Percentiles rank a stretch among this genome's conserved stretches.
phyloP scores from a whole-genome alignment of 2,797 vertebrate genomes.

The Protonibea diacanthus region DNA sequence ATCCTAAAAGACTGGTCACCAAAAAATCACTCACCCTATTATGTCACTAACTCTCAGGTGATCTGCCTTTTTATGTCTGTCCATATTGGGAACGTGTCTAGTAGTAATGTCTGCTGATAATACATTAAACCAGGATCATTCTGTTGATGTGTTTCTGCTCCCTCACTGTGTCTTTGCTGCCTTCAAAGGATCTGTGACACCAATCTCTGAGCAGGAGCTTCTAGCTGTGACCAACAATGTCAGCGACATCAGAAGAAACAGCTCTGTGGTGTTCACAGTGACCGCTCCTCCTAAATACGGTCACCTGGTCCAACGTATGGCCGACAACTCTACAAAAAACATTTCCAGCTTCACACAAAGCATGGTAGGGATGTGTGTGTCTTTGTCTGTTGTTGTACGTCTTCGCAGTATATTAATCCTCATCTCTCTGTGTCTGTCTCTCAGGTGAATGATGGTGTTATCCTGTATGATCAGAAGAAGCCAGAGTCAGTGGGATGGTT shows the following conservation, averaged over 20 bases:
- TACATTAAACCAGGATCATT: neutral
- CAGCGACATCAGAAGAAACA: slow-evolving; percentile 79
- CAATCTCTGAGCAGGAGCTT: slow-evolving; percentile 85
- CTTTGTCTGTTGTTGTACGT: neutral
- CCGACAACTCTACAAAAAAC: slow-evolving; percentile 81
- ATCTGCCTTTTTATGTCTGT: neutral
- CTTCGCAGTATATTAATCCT: neutral
- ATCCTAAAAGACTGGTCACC: neutral
- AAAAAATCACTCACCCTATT: neutral
- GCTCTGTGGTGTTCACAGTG: slow-evolving; percentile 84
- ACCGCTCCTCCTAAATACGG: slow-evolving; percentile 86
- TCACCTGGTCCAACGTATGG: slow-evolving; percentile 79
- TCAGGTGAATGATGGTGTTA: slow-evolving; percentile 86
- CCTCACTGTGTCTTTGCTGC: slow-evolving; percentile 7
- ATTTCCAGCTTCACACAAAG: slow-evolving; percentile 88
- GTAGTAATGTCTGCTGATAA: neutral
- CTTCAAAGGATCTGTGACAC: slow-evolving; percentile 85
- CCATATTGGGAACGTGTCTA: neutral
- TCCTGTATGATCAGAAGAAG: slow-evolving; percentile 87
- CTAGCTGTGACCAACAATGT: slow-evolving; percentile 87
- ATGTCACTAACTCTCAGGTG: neutral
- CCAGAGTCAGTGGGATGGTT: slow-evolving; percentile 84
- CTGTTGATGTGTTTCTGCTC: neutral
- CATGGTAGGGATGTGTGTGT: slow-evolving; percentile 84
- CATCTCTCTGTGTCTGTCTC: neutral